These are phyloP conservation scores for Scortum barcoo DNA, from an alignment of 2,113 vertebrate species.

Conservation along the genomic window DNA sequence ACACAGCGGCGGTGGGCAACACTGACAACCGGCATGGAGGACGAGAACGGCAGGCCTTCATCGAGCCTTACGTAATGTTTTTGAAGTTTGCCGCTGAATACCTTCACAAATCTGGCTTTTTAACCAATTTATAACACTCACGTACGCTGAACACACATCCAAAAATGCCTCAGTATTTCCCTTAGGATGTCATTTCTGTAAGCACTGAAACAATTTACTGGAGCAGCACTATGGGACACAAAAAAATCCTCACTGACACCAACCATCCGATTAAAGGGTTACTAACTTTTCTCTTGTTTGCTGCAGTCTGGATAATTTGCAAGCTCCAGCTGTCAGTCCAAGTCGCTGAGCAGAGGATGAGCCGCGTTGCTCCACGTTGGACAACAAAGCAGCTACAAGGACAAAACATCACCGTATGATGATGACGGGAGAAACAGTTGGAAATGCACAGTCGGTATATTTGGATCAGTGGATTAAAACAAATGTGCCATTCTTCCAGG, in stretches of 20 bases:
- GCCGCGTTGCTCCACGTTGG: not conserved
- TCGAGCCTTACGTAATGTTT: not conserved
- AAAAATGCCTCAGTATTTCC: not conserved
- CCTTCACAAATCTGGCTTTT: not conserved
- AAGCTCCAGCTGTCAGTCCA: not conserved
- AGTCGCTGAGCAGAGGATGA: not conserved
- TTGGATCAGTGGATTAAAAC: not conserved
- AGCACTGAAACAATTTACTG: not conserved
- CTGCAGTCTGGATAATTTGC: not conserved
- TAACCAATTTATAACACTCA: not conserved
- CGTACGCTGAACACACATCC: not conserved
- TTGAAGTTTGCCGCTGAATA: not conserved
- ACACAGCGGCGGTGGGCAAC: constrained; percentile 3
- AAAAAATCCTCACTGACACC: not conserved
- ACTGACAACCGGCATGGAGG: not conserved
- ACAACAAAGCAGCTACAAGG: not conserved
- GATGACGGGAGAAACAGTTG: not conserved
- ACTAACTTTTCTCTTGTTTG: not conserved
- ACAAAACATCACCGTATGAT: not conserved
- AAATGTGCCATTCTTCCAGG: no score
- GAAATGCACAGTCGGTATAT: not conserved
- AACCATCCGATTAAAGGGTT: not conserved
- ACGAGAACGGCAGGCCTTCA: not conserved
- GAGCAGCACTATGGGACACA: not conserved
- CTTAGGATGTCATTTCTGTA: not conserved